Percentiles rank a stretch among this genome's conserved stretches.
Conservation (phyloP, 2,888 invertebrate genomes). For the Agrotis clavis region DNA sequence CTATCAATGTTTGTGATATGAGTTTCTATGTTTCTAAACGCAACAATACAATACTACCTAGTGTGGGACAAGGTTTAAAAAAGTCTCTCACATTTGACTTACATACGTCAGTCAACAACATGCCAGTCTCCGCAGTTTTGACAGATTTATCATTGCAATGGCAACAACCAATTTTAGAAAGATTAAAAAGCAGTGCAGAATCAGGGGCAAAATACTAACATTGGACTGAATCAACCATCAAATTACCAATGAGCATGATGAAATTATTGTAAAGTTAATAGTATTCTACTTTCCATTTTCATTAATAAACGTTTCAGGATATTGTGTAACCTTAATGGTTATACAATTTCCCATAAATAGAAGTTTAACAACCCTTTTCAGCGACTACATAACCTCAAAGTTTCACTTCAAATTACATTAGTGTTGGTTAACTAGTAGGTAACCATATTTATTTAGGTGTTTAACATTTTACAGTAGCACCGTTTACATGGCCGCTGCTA, state of each 20-base stretch:
- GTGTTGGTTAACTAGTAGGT: constrained; percentile 25
- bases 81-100: too few species aligned
- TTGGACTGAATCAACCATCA: neutral
- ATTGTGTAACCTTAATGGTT: constrained; percentile 11
- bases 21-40: too few species aligned
- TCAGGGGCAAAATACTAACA: too few species aligned
- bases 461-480: constrained; percentile 13
- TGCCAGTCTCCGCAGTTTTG: too few species aligned
- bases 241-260: neutral
- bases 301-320: constrained; percentile 16
- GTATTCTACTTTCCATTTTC: constrained; percentile 20
- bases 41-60: too few species aligned
- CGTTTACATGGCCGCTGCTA: neutral
- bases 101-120: too few species aligned
- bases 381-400: constrained; percentile 26
- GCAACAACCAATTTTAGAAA: too few species aligned
- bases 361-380: constrained; percentile 53
- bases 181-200: too few species aligned
- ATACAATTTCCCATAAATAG: constrained; percentile 11
- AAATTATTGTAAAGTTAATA: constrained; percentile 16
- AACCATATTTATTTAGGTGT: constrained; percentile 30
- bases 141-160: too few species aligned
- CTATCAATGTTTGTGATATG: too few species aligned
- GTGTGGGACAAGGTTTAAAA: too few species aligned
- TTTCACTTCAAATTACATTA: constrained; percentile 40